Evolutionary conservation across 2,113 vertebrate species (phyloP).

Genomic region (Phocoena phocoena): DNA sequence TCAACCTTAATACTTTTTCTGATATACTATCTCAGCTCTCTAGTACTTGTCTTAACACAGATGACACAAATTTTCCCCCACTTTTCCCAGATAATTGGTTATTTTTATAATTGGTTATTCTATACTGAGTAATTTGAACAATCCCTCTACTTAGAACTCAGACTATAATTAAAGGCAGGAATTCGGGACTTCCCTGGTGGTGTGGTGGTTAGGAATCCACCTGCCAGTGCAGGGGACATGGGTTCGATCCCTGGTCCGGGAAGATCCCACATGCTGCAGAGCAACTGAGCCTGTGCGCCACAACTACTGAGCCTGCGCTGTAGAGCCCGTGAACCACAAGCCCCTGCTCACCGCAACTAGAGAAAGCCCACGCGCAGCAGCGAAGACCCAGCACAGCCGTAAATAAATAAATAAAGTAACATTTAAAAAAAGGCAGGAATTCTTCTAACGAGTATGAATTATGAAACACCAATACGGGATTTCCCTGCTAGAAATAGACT

Average conservation of each 20-base stretch:
- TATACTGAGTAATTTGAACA: not conserved
- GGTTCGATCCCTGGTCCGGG: no score
- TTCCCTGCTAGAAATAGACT: not conserved
- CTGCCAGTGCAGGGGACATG: no score
- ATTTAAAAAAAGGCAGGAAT: not conserved
- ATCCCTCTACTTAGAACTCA: not conserved
- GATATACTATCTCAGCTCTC: not conserved
- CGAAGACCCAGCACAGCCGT: no score
- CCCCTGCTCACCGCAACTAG: no score
- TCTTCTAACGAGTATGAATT: not conserved
- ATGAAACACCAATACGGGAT: not conserved
- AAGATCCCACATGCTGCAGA: no score
- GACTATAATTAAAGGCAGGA: not conserved
- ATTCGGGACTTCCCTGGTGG: no score
- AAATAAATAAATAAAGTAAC: no score
- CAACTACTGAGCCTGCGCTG: no score
- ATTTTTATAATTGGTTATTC: not conserved
- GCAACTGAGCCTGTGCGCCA: no score
- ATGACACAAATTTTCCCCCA: not conserved
- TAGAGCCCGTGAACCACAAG: no score
- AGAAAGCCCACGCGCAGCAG: no score
- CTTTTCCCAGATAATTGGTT: not conserved
- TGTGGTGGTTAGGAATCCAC: no score
- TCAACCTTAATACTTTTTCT: not conserved
- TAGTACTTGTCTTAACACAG: constrained; percentile 1